Base-by-base conservation (phyloP, 2,888 invertebrate genomes). In the Limnephilus lunatus region DNA sequence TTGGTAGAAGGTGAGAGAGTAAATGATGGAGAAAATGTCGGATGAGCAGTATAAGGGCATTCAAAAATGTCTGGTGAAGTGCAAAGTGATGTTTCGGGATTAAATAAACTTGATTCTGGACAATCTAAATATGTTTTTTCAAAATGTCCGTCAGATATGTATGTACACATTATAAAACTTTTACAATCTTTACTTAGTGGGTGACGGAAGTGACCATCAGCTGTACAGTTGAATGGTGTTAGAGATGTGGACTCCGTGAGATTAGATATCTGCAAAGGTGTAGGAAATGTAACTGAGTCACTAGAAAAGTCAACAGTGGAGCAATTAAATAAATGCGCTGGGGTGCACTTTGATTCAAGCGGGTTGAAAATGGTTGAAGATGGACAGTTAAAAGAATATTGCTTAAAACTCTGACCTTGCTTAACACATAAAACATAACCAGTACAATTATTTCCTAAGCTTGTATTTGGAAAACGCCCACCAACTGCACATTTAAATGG, bases 361-460 rank as follows among this genome's bases (percentile, higher is more conserved):
- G 88, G 32, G 31, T 88, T 35, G 35, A 88, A 88, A 30, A 68
- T 30, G 30, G 88, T 68, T 53, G 35, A 68, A 2, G 19, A 15
- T 53, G 88, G 88, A 88, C 88, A 88, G 25, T 30, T 35, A 68
- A 88, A 68, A 53, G 53, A 68, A 68, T 53, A 88, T 35, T 88
- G 88, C n/a, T 80, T 48, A 30, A 68, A 68, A 19, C 15, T 15
- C 5, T 14, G 12, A 25, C 32, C 32, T 53, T 30, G 30, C 15
- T 88, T 48, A 68, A 88, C 68, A 53, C 88, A 88, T n/a, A 88
- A 31, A 32, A 88, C 25, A 35, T 88, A 88, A 25, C 88, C 31
- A 30, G 31, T 88, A 68, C 88, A 88, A 35, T 88, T 35, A 31
- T 68, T 88, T 0, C 30, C 86, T 3, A 30, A 11, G 19, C 19